Evolutionary conservation across 1,140 invertebrate species (phyloP).

Genomic region (Sipha flava): DNA sequence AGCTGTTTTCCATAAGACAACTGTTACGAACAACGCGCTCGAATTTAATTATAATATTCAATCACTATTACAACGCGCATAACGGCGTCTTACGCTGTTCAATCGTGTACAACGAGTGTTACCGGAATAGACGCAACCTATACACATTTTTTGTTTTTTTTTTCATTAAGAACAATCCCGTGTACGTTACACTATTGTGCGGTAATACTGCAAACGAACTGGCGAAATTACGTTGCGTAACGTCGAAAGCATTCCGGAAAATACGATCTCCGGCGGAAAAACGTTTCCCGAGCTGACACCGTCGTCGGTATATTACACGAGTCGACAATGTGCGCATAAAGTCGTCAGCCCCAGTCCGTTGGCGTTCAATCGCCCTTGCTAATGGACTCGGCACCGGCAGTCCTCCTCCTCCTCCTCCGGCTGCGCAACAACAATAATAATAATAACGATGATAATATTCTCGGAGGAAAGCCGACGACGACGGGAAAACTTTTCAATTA

Average conservation of each 20-base stretch:
- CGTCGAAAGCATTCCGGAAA: background rate
- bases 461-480: background rate
- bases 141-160: too few species aligned
- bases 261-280: background rate
- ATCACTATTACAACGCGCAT: too few species aligned
- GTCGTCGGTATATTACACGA: background rate
- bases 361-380: background rate
- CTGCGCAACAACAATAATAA: slow-evolving; percentile 1
- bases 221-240: background rate
- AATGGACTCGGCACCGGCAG: background rate
- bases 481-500: slow-evolving; percentile 14
- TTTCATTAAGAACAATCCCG: background rate
- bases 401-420: too few species aligned
- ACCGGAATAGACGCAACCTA: too few species aligned
- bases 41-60: too few species aligned
- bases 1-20: too few species aligned
- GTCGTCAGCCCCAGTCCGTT: background rate
- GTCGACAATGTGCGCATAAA: background rate
- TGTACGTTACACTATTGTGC: background rate
- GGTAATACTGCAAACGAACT: background rate
- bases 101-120: too few species aligned
- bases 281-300: background rate
- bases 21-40: too few species aligned
- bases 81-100: too few species aligned
- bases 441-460: slow-evolving; percentile 8